Percentiles rank a stretch among this genome's conserved stretches.
These are phyloP conservation scores for Dendrocincla fuliginosa DNA, from an alignment of 2,797 vertebrate genomes.

Conservation along the genomic window DNA sequence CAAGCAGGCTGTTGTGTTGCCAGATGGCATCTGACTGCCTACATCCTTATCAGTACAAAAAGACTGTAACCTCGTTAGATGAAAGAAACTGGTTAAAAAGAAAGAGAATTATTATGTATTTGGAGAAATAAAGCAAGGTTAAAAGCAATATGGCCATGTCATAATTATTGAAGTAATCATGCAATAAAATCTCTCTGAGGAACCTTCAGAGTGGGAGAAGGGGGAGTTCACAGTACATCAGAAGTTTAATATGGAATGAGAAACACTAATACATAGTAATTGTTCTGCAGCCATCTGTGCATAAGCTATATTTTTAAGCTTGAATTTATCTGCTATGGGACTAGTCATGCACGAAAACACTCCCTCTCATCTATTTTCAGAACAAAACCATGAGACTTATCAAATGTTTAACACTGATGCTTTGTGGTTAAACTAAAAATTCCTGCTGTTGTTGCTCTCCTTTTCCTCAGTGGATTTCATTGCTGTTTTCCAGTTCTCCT, in stretches of 20 bases:
- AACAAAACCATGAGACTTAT: slow-evolving; percentile 41
- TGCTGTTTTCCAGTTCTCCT: background rate
- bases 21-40: background rate
- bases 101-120: background rate
- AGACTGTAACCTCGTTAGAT: background rate
- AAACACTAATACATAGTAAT: slow-evolving; percentile 31
- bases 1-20: background rate
- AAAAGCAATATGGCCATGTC: background rate
- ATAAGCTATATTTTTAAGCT: slow-evolving; percentile 28
- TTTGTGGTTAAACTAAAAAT: slow-evolving; percentile 20
- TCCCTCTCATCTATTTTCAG: slow-evolving; percentile 55
- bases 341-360: slow-evolving; percentile 31
- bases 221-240: background rate
- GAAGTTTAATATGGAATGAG: background rate
- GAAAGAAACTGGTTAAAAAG: background rate
- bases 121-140: background rate
- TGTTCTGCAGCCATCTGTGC: slow-evolving; percentile 42
- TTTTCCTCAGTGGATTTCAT: background rate
- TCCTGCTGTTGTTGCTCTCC: background rate
- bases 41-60: background rate
- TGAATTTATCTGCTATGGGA: slow-evolving; percentile 37
- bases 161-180: background rate
- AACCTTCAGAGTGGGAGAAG: background rate
- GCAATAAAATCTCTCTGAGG: background rate
- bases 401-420: slow-evolving; percentile 20